Percentiles rank a stretch among this genome's conserved stretches.
phyloP scores from a whole-genome alignment of 92 coral and sea anemone species.

The Epizoanthus scotinus region DNA sequence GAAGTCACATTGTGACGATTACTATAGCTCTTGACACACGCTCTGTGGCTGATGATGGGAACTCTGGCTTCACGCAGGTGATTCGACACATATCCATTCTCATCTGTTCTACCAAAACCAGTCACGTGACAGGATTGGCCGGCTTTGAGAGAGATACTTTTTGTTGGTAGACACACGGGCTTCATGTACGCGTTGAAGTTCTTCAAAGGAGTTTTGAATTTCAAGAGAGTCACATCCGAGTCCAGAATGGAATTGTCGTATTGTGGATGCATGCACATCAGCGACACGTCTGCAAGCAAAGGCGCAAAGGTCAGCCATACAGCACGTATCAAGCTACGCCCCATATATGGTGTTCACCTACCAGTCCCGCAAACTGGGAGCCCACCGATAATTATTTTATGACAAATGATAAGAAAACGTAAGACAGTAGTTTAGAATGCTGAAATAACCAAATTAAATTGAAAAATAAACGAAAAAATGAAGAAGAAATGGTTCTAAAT shows the following conservation, averaged over 20 bases:
- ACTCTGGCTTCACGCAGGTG: conserved; percentile 40
- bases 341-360: too few relatives aligned
- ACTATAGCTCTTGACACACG: conserved; percentile 33
- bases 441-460: too few relatives aligned
- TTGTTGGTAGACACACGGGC: conserved; percentile 52
- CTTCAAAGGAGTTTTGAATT: conserved; percentile 24
- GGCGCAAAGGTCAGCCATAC: not conserved
- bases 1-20: conserved; percentile 32
- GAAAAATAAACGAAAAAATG: too few relatives aligned
- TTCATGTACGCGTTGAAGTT: conserved; percentile 40
- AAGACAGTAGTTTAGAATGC: too few relatives aligned
- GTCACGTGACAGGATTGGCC: conserved; percentile 52
- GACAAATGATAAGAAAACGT: too few relatives aligned
- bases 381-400: too few relatives aligned
- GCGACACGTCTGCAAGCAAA: conserved; percentile 14
- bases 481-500: too few relatives aligned
- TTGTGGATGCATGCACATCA: conserved; percentile 33
- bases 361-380: too few relatives aligned
- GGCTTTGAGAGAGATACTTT: conserved; percentile 29
- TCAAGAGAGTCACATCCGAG: conserved; percentile 47
- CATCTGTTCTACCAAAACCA: conserved; percentile 49
- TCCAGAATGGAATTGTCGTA: conserved; percentile 34
- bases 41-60: conserved; percentile 11
- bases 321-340: too few relatives aligned
- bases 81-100: conserved; percentile 20